Evolutionary conservation across 2,888 invertebrate genomes (phyloP).

Genomic region (Acrocera orbiculus): DNA sequence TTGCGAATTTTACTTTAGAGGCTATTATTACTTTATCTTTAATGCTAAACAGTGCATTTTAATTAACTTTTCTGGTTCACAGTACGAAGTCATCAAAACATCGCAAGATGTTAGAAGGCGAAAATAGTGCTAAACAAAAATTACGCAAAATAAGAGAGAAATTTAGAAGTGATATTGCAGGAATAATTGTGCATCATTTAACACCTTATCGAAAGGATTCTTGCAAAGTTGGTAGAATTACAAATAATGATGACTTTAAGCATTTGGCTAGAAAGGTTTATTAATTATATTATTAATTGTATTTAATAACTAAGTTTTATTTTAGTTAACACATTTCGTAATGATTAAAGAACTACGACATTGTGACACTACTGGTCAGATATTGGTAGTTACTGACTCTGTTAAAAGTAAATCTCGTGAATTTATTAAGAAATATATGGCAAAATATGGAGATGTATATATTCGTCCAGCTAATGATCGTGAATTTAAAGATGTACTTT

Average conservation of each 20-base stretch:
- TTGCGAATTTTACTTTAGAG: too few species aligned
- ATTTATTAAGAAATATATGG: constrained; percentile 92
- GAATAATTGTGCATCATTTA: constrained; percentile 69
- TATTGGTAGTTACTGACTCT: constrained; percentile 23
- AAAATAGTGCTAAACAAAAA: too few species aligned
- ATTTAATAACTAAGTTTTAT: constrained; percentile 16
- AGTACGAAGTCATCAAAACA: too few species aligned
- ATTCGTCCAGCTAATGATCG: constrained; percentile 7
- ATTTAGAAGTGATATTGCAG: constrained; percentile 62
- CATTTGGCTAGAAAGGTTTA: constrained; percentile 89
- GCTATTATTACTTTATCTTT: too few species aligned
- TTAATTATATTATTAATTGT: constrained; percentile 16
- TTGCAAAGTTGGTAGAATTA: constrained; percentile 70
- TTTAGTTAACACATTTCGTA: constrained; percentile 83
- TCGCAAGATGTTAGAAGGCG: too few species aligned
- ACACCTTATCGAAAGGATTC: constrained; percentile 76
- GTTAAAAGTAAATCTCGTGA: constrained; percentile 90
- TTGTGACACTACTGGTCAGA: constrained; percentile 43
- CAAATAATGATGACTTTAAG: constrained; percentile 81
- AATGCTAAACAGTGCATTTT: too few species aligned
- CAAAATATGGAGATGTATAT: constrained; percentile 74
- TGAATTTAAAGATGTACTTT: constrained; percentile 7
- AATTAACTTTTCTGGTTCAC: too few species aligned
- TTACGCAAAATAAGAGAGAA: constrained; percentile 68
- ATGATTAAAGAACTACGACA: constrained; percentile 90